These are phyloP conservation scores for Centrocercus urophasianus DNA, from an alignment of 2,113 vertebrate species.

Conservation along the genomic window DNA sequence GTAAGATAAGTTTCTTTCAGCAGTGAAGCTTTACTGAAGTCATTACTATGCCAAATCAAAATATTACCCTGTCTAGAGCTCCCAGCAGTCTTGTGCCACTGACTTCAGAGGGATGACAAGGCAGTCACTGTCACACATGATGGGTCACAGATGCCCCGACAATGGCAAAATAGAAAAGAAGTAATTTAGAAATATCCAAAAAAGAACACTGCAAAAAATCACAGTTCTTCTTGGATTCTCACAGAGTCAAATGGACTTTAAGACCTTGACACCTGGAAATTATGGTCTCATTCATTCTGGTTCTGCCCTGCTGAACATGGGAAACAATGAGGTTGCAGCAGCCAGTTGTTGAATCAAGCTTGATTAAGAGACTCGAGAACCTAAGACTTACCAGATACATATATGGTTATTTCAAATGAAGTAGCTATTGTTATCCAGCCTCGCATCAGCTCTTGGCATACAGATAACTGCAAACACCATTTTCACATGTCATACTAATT, in stretches of 20 bases:
- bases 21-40: not conserved
- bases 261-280: accelerated
- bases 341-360: not conserved
- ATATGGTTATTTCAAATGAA: not conserved
- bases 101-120: not conserved
- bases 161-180: not conserved
- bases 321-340: not conserved
- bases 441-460: not conserved
- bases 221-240: not conserved
- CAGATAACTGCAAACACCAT: not conserved
- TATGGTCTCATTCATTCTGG: not conserved
- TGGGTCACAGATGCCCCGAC: not conserved
- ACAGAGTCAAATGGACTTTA: not conserved
- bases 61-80: not conserved
- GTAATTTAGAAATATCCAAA: not conserved
- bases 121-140: not conserved
- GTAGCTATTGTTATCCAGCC: not conserved
- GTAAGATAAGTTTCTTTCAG: not conserved
- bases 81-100: not conserved
- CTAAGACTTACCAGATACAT: not conserved
- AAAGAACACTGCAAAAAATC: not conserved
- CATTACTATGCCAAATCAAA: not conserved
- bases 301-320: accelerated
- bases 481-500: not conserved
- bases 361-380: not conserved